Evolutionary conservation across 1,140 invertebrate species (phyloP).

Genomic region (Lucilia sericata): DNA sequence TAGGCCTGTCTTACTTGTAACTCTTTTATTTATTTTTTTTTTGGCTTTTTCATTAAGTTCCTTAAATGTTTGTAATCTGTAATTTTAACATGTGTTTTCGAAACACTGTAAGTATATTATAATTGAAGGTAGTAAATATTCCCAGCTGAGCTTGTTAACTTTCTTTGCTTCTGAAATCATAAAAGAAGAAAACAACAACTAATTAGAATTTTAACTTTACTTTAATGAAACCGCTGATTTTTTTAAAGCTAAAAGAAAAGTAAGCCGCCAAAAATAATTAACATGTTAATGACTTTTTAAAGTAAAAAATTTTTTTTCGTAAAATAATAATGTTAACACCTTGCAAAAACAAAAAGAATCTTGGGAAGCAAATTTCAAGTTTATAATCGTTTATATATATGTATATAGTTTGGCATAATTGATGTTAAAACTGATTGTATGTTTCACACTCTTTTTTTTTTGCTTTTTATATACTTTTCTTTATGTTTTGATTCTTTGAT

Average conservation of each 20-base stretch:
- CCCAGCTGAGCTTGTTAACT: background rate
- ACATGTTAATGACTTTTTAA: conserved; percentile 4
- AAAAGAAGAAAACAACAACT: background rate
- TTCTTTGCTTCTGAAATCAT: background rate
- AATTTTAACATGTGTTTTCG: background rate
- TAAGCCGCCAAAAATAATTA: conserved; percentile 11
- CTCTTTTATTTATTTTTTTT: background rate
- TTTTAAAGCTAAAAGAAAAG: background rate
- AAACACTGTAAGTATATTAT: no score
- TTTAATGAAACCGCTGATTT: background rate
- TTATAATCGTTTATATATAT: background rate
- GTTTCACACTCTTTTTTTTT: background rate
- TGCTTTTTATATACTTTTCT: no score
- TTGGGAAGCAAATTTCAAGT: background rate
- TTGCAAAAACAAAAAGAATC: background rate
- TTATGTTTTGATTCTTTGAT: no score
- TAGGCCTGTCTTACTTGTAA: background rate
- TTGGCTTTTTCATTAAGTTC: background rate
- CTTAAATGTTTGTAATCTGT: background rate
- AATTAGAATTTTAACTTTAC: background rate
- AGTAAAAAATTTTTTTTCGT: background rate
- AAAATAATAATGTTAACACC: conserved; percentile 4
- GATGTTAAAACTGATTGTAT: background rate
- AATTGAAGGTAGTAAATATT: no score
- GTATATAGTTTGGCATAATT: background rate